Base-by-base conservation (phyloP, 2,113 vertebrate genomes). In the Thryonomys swinderianus region DNA sequence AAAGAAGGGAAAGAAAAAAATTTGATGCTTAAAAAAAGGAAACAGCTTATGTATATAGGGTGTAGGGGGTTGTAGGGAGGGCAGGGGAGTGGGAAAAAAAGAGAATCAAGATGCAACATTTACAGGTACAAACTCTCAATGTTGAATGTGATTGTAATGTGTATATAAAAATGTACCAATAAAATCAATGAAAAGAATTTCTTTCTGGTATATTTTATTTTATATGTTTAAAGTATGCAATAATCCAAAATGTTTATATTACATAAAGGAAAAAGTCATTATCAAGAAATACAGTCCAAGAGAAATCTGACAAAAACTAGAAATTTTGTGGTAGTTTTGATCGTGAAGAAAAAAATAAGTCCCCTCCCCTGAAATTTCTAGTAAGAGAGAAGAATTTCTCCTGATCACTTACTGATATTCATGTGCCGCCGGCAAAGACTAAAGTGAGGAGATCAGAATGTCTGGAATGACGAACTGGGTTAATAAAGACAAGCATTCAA, bases 241-340 rank as follows among this genome's bases (percentile, higher is more conserved):
- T 96, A 53, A 86, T 45, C 57, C 82, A n/a, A 94, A 95, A 87
- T 88, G 48, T 78, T 25, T 11, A 25, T 48, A 82, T 86, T 71
- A 69, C 23, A 66, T 74, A 34, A 71, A 8, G 17, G 11, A 59
- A 83, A 59, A 7, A 5, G 12, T 71, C 30, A 85, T 90, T 90
- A 76, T 82, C 25, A 79, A 92, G 67, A 34, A 82, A n/a, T 23
- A 16, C 55, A 78, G 59, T 93, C 53, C 23, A 51, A 66, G 73
- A 62, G 25, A 86, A 90, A 88, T 78, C 51, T 85, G 45, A 17
- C 64, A 94, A 11, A 53, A 87, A 86, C 85, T 57, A 62, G 71
- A 37, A 80, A 66, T 87, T 86, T 90, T 84, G 40, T 79, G 32
- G 20, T 90, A 84, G 80, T 90, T 42, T 42, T n/a, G 7, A 42